Conservation (phyloP, 2,797 vertebrate genomes). For the Chiloscyllium punctatum region DNA sequence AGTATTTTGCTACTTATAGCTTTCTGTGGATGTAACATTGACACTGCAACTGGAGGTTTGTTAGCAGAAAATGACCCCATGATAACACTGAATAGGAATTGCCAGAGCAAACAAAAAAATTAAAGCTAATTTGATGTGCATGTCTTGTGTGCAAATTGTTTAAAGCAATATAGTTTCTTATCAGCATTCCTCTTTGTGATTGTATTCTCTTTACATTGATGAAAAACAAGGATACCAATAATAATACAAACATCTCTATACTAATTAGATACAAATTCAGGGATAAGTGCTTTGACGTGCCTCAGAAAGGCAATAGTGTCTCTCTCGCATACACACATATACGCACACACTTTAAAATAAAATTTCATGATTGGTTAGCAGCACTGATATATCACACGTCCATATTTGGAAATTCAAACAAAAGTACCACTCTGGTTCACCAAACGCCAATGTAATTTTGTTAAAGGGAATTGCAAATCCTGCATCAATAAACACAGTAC, state of each 20-base stretch:
- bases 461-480: neutral
- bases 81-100: constrained; percentile 36
- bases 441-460: constrained; percentile 28
- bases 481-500: constrained; percentile 26
- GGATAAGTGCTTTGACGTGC: constrained; percentile 37
- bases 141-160: constrained; percentile 39
- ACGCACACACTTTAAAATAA: constrained; percentile 37
- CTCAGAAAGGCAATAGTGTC: constrained; percentile 35
- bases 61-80: constrained; percentile 33
- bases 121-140: constrained; percentile 38
- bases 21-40: constrained; percentile 37
- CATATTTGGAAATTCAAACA: constrained; percentile 35
- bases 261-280: constrained; percentile 37
- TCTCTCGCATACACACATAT: constrained; percentile 20
- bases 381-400: constrained; percentile 27
- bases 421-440: constrained; percentile 17
- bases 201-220: constrained; percentile 36
- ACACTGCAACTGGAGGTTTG: constrained; percentile 33
- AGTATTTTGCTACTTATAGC: constrained; percentile 12
- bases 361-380: constrained; percentile 38
- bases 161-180: constrained; percentile 17
- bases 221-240: constrained; percentile 37
- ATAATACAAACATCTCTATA: constrained; percentile 36
- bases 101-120: constrained; percentile 36
- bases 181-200: constrained; percentile 30